Evolutionary conservation across 2,888 invertebrate species (phyloP).

Genomic region (Bruchidius siliquastri): DNA sequence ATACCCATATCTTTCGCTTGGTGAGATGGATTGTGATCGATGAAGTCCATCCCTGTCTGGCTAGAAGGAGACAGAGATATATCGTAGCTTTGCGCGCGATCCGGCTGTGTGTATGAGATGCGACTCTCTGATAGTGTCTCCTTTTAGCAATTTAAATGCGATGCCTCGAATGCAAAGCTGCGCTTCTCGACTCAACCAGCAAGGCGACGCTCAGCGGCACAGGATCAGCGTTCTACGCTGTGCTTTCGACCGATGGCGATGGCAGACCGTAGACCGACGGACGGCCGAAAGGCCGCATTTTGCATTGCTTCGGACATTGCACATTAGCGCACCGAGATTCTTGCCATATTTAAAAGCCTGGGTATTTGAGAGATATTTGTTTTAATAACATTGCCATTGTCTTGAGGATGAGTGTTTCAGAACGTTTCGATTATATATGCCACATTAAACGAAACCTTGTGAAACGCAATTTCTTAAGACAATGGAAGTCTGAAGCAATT

Average conservation of each 20-base stretch:
- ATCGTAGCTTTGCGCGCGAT: constrained; percentile 26
- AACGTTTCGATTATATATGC: no score
- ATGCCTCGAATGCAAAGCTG: constrained; percentile 45
- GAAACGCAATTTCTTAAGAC: no score
- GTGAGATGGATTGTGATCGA: not conserved
- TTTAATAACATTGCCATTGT: no score
- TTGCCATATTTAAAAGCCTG: no score
- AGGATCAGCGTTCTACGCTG: not conserved
- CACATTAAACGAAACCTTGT: no score
- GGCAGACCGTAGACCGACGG: no score
- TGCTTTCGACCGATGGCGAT: not conserved
- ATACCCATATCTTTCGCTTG: not conserved
- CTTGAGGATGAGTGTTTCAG: no score
- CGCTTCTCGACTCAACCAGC: constrained; percentile 27
- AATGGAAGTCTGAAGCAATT: no score
- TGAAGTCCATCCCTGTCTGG: not conserved
- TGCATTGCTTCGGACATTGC: constrained; percentile 15
- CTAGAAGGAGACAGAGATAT: not conserved
- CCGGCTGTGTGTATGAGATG: constrained; percentile 48
- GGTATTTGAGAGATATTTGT: no score
- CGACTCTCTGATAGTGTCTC: constrained; percentile 46
- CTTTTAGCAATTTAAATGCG: constrained; percentile 51
- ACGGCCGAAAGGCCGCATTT: constrained; percentile 29
- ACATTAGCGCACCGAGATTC: not conserved
- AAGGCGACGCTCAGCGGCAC: not conserved